These are phyloP conservation scores for Scelioninae gen. 2 DNA, from an alignment of 2,888 invertebrate species.

Conservation along the genomic window DNA sequence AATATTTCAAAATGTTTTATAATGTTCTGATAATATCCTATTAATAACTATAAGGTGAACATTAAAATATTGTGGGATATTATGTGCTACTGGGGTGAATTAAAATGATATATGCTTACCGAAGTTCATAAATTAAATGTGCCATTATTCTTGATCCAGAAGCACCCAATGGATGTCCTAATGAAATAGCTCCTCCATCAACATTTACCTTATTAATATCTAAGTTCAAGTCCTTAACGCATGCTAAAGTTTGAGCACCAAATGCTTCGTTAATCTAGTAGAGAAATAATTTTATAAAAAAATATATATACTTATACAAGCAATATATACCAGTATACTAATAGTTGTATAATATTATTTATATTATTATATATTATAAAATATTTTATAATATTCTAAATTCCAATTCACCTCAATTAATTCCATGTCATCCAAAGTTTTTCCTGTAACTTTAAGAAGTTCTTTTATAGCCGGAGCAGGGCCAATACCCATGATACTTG, in stretches of 20 bases:
- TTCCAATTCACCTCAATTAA: slow-evolving; percentile 86
- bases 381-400: too few relatives aligned
- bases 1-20: neutral
- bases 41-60: too few relatives aligned
- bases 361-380: neutral
- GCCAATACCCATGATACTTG: slow-evolving; percentile 98
- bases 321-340: too few relatives aligned
- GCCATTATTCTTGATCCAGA: slow-evolving; percentile 94
- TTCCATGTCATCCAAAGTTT: slow-evolving; percentile 91
- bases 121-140: slow-evolving; percentile 93
- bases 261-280: slow-evolving; percentile 98
- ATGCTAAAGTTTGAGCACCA: slow-evolving; percentile 94
- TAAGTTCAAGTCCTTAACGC: slow-evolving; percentile 90
- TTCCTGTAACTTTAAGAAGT: slow-evolving; percentile 86
- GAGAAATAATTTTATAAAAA: neutral
- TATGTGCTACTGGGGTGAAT: neutral
- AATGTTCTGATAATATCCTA: too few relatives aligned
- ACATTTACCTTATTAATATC: slow-evolving; percentile 93
- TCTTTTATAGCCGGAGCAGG: slow-evolving; percentile 95
- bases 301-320: neutral
- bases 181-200: slow-evolving; percentile 96
- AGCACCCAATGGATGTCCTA: slow-evolving; percentile 98
- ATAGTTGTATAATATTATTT: too few relatives aligned
- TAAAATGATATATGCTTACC: too few relatives aligned
- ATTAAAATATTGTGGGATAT: too few relatives aligned